Evolutionary conservation across 2,888 invertebrate species (phyloP).

Genomic region (Schizotus pectinicornis): DNA sequence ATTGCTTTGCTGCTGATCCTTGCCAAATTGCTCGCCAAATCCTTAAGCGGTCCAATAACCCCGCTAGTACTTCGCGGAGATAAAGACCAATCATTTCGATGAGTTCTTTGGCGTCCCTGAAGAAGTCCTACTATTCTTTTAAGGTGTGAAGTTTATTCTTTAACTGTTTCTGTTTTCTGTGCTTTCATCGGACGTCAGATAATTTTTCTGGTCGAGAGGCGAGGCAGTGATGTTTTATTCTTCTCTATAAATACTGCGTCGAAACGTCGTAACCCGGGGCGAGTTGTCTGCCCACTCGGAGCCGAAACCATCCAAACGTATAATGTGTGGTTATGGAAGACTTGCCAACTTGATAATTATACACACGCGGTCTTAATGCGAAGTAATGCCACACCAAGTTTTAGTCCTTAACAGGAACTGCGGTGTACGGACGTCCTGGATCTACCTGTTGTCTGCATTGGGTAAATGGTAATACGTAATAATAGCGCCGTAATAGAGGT

Average conservation of each 20-base stretch:
- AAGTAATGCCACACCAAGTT: conserved; percentile 1
- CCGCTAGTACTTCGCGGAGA: no score
- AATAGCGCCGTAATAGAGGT: conserved; percentile 42
- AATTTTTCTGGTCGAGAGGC: not conserved
- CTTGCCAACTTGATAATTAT: conserved; percentile 34
- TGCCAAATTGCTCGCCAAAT: no score
- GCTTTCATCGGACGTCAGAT: no score
- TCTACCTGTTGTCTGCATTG: conserved; percentile 33
- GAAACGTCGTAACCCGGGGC: conserved; percentile 14
- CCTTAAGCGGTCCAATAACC: no score
- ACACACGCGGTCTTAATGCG: conserved; percentile 12
- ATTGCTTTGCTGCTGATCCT: no score
- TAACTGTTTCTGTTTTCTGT: no score
- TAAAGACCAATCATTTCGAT: no score
- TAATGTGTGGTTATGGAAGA: conserved; percentile 25
- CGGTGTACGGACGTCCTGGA: conserved; percentile 20
- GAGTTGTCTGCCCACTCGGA: conserved; percentile 8
- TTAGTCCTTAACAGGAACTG: conserved; percentile 7
- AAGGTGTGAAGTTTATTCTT: no score
- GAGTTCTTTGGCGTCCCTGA: no score
- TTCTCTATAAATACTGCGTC: conserved; percentile 15
- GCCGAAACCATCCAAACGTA: conserved; percentile 18
- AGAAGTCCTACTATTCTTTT: no score
- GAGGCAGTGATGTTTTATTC: conserved; percentile 13
- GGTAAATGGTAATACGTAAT: conserved; percentile 35